These are phyloP conservation scores for Acropora tenuis DNA, from an alignment of 64 coral and sea anemone genomes.

Conservation along the genomic window DNA sequence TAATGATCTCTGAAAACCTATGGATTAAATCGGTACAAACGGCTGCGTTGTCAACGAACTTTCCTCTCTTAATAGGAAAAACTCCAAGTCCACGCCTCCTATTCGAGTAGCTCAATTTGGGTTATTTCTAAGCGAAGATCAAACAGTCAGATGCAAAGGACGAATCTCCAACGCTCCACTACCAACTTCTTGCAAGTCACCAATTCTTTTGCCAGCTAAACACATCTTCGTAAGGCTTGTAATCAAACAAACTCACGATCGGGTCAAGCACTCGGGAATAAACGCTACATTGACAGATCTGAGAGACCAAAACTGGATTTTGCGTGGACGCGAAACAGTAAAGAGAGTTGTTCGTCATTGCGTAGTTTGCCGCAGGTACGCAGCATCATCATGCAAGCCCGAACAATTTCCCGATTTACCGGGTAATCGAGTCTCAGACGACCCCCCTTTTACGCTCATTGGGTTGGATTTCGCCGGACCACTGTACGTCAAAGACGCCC, in stretches of 20 bases:
- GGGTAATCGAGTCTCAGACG: conserved; percentile 9
- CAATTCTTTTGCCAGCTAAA: conserved; percentile 4
- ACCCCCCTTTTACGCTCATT: conserved; percentile 5
- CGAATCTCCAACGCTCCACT: conserved; percentile 1
- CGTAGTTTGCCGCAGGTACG: background rate
- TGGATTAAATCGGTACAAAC: conserved; percentile 6
- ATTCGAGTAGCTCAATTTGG: conserved; percentile 15
- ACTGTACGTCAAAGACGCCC: background rate
- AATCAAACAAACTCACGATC: conserved; percentile 6
- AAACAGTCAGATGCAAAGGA: conserved; percentile 9
- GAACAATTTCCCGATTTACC: background rate
- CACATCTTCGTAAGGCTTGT: background rate
- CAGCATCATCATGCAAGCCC: conserved; percentile 1
- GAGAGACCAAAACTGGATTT: conserved; percentile 27
- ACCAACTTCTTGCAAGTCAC: background rate
- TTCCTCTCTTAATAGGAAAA: conserved; percentile 10
- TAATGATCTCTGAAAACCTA: background rate
- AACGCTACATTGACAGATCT: background rate
- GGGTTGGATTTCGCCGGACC: conserved; percentile 31
- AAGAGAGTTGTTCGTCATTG: conserved; percentile 22
- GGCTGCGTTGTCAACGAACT: background rate
- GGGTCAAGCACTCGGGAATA: background rate
- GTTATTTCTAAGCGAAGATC: conserved; percentile 2
- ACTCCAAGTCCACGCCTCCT: background rate
- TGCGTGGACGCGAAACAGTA: conserved; percentile 11